Percentiles rank a stretch among this genome's conserved stretches.
Evolutionary conservation across 2,113 vertebrate species (phyloP).

Genomic region (Nematolebias whitei): DNA sequence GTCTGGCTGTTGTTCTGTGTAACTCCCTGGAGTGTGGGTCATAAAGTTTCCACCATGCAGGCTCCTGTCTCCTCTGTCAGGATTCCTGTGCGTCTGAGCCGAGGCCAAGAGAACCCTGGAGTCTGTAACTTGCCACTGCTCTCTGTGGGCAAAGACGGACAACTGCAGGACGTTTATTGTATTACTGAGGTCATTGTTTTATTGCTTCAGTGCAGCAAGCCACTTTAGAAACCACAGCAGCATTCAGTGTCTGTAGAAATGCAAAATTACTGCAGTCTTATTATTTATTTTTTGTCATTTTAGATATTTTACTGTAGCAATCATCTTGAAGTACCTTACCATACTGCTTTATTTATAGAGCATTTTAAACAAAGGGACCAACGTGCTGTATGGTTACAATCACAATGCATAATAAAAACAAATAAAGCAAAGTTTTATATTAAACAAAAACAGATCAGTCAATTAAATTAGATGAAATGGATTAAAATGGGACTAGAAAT

Average conservation of each 20-base stretch:
- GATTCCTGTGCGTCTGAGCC: constrained; percentile 34
- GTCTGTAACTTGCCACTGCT: constrained; percentile 54
- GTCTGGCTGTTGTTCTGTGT: constrained; percentile 7
- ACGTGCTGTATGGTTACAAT: no score
- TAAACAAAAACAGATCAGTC: no score
- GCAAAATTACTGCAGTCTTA: background rate
- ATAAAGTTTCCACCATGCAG: constrained; percentile 3
- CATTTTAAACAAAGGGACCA: no score
- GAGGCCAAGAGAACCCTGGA: constrained; percentile 11
- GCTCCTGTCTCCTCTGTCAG: constrained; percentile 12
- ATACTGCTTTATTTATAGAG: no score
- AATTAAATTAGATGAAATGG: no score
- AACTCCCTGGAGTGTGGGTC: constrained; percentile 13
- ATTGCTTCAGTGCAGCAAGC: background rate
- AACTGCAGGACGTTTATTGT: constrained; percentile 32
- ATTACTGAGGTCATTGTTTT: constrained; percentile 17
- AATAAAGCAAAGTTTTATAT: no score
- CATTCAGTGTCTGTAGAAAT: constrained; percentile 5
- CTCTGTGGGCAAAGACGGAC: constrained; percentile 45
- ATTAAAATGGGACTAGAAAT: no score
- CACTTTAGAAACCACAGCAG: constrained; percentile 2
- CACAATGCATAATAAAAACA: no score
- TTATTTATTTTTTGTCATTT: constrained; percentile 7
- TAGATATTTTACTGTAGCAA: background rate
- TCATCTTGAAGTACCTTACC: background rate